Conservation (phyloP, 2,888 invertebrate species). For the Timema cristinae region DNA sequence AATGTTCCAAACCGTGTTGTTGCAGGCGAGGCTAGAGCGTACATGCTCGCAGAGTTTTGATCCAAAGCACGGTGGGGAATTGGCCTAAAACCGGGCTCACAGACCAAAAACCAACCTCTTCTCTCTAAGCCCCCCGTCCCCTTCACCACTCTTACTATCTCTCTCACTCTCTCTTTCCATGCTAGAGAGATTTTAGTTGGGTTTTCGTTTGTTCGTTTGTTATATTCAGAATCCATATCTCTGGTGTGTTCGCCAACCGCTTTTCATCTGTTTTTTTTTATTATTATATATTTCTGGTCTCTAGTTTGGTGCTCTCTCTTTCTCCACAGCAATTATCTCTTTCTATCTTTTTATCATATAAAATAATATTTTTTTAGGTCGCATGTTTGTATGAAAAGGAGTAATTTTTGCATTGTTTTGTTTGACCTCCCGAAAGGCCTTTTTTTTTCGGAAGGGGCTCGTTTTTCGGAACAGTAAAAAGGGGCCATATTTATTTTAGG, state of each 20-base stretch:
- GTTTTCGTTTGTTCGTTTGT: conserved; percentile 17
- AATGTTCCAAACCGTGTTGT: conserved; percentile 9
- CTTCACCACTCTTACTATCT: not conserved
- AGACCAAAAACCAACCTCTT: not conserved
- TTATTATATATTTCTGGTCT: too few species aligned
- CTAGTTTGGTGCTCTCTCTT: too few species aligned
- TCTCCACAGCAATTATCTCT: too few species aligned
- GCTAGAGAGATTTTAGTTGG: not conserved
- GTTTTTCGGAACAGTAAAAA: too few species aligned
- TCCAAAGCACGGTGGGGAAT: conserved; percentile 21
- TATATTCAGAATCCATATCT: conserved; percentile 15
- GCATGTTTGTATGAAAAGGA: too few species aligned
- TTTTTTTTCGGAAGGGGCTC: too few species aligned
- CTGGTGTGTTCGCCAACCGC: not conserved
- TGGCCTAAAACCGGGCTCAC: conserved; percentile 13
- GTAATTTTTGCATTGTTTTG: too few species aligned
- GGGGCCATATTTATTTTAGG: too few species aligned
- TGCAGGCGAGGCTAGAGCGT: not conserved
- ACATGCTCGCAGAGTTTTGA: conserved; percentile 10
- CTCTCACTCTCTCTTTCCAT: not conserved
- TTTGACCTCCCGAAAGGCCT: too few species aligned
- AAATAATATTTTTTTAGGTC: too few species aligned
- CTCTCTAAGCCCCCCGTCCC: not conserved
- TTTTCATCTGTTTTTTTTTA: too few species aligned
- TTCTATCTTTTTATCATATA: too few species aligned